Conservation (phyloP, 2,113 vertebrate genomes). For the Chitala chitala region DNA sequence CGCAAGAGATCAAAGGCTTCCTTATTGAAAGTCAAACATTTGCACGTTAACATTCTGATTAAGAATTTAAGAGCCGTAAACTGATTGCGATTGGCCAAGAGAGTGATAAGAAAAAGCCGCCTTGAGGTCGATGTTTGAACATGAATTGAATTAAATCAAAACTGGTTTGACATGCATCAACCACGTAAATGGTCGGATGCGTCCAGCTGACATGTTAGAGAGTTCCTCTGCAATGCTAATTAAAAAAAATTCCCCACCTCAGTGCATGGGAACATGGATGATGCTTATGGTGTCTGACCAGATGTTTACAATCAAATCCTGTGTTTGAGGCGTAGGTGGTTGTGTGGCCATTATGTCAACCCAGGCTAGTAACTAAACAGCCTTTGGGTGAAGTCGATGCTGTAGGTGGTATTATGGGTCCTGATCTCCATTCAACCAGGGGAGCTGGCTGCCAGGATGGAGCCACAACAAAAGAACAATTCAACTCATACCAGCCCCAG, state of each 20-base stretch:
- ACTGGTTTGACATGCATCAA: neutral
- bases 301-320: neutral
- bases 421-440: neutral
- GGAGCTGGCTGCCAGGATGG: neutral
- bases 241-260: neutral
- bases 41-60: neutral
- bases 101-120: neutral
- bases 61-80: slow-evolving; percentile 7
- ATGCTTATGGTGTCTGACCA: no score
- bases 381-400: neutral
- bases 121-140: neutral
- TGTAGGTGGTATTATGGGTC: neutral
- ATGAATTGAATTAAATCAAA: neutral
- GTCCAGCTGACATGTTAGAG: neutral
- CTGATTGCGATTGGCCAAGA: neutral
- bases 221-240: neutral
- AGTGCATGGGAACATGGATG: neutral
- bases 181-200: neutral
- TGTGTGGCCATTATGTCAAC: neutral
- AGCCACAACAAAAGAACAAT: neutral
- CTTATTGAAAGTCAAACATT: neutral
- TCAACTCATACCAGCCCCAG: neutral
- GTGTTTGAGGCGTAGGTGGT: neutral
- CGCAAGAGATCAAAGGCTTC: neutral
- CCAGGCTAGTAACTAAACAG: neutral